Base-by-base conservation (phyloP, 2,113 vertebrate genomes). In the Triplophysa tibetana region DNA sequence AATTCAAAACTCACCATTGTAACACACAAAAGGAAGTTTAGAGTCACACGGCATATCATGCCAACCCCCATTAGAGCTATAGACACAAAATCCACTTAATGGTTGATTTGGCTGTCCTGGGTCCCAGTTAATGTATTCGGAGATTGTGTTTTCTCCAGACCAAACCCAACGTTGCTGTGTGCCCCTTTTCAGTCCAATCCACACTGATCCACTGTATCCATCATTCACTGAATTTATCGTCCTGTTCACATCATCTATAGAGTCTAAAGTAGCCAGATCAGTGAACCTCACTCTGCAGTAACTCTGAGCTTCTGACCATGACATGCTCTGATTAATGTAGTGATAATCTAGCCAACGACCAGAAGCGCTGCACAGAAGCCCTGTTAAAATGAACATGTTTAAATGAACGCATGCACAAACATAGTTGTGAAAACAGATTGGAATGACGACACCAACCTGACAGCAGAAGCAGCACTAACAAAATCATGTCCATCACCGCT, bases 111-210 rank as follows among this genome's bases (percentile, higher is more conserved):
- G 33, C 33, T 38, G 33, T 38, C 2, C 3, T 38, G 33, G 33
- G 0, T 38, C 33, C 33, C 33, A 38, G 33, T 38, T 38, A 38
- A 6, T 38, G 33, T 38, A 38, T 6, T 38, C 5, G 33, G 33
- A 38, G 33, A 38, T 38, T 38, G 33, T 38, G 33, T 38, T 38
- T 38, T 38, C 33, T 38, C 33, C 33, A 38, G 6, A 38, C 33
- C 33, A 38, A 38, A 6, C 33, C 33, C 33, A 38, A 38, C 7
- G 33, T 7, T 8, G 33, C 6, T 62, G 38, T 26, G 38, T 8
- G 3, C 4, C 43, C 23, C 26, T 75, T 24, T 65, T 38, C 33
- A 84, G 79, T 45, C 83, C 79, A 56, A 81, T 81, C 83, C 83
- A 84, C 21, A 75, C 64, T 9, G 69, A 13, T 14, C 70, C 76